Evolutionary conservation across 2,113 vertebrate species (phyloP), one percentile per base, ranked within the genome.

Genomic region (Sylvia atricapilla): DNA sequence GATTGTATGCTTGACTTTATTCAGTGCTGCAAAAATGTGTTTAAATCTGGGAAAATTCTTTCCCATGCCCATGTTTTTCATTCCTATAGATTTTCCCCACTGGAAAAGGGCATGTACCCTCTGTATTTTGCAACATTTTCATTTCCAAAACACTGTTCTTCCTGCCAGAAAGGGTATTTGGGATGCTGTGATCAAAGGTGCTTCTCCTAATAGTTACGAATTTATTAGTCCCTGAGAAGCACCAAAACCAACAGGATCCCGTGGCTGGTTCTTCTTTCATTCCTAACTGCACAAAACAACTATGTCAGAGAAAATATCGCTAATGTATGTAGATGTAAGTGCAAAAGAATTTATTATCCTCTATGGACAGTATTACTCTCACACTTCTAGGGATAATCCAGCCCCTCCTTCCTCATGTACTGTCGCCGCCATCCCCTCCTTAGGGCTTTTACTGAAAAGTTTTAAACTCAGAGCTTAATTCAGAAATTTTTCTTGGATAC

Each of bases 291-390:
- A 91, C 52, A 94, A 82, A 93, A 50, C 12, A 9, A 47, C 67
- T 83, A 80, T 62, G n/a, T 86, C 55, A 80, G 16, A 93, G 44
- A 66, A 93, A 85, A 77, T 46, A 77, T 24, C 1, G 0, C 55
- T 56, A 91, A 80, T 23, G 30, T 25, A 85, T 30, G 53, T 44
- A 52, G 49, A 79, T 91, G 64, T 72, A 90, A 94, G 79, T 56
- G 73, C 56, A 84, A 89, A 94, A 93, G 87, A 90, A 91, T 93
- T 87, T 82, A 55, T 83, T 92, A 56, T 63, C 80, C 52, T 74
- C 75, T 72, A 33, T 64, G 72, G 76, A 52, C 15, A 11, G 53
- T 31, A 88, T 64, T 77, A 74, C 35, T 62, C 84, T 89, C 50
- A 50, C 55, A 58, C 37, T 90, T 83, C 47, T 17, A 84, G 70